Base-by-base conservation (phyloP, 2,113 vertebrate species). In the Chlamydotis undulata region DNA sequence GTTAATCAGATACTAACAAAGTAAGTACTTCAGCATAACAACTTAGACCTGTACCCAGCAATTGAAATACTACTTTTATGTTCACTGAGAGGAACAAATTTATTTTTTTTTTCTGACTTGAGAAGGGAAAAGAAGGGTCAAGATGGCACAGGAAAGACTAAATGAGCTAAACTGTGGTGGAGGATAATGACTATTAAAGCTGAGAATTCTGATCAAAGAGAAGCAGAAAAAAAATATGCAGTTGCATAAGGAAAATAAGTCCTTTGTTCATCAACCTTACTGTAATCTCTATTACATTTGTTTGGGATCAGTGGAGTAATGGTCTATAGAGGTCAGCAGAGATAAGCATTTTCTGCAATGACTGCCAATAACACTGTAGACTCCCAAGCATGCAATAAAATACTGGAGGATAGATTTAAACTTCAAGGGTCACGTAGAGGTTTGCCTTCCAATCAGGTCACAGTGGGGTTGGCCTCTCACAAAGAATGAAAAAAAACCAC, bases 141-240 rank as follows among this genome's bases (percentile, higher is more conserved):
- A 33, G 4, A 43, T 1, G 0, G 1, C 4, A 55, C 2, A 6
- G 11, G n/a, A 70, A 29, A 78, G 35, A 47, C 49, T 23, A 61
- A 31, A 61, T 47, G 7, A 78, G 9, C 13, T 70, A 49, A 81
- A 50, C 1, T 74, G 80, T 33, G 14, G 26, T 47, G 19, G 6
- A 47, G 0, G 4, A 45, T 63, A 63, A 47, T 39, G 25, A 19
- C 29, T 39, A 50, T 13, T 63, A 63, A 68, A 56, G 6, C 23
- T 6, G 5, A 73, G 35, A 74, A 60, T 78, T 87, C 10, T 22
- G 68, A 14, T 7, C 23, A 57, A 50, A 82, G 13, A n/a, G 16
- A 82, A 69, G 21, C 7, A 35, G 25, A 25, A 79, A 75, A 33
- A 53, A 9, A 1, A 4, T 70, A 61, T 22, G 17, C 12, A 39